phyloP scores from a whole-genome alignment of 2,888 invertebrate species.

The Rhamnusium bicolor region DNA sequence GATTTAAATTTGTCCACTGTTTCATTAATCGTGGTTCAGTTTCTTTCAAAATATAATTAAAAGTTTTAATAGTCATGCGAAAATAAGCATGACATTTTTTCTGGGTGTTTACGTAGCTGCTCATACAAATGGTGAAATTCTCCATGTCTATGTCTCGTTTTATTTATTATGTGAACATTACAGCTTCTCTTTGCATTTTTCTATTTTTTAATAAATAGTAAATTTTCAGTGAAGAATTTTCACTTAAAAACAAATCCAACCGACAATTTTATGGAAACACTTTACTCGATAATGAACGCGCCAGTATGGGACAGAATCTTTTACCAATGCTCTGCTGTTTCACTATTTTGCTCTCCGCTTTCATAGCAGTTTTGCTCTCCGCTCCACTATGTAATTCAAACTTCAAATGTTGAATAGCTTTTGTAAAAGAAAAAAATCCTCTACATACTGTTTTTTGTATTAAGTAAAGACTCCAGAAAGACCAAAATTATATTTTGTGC shows the following conservation, averaged over 20 bases:
- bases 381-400: too few relatives aligned
- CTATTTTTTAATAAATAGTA: not conserved
- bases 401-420: too few relatives aligned
- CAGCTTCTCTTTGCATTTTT: not conserved
- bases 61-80: not conserved
- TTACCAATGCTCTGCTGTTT: too few relatives aligned
- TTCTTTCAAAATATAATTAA: not conserved
- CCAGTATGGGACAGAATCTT: too few relatives aligned
- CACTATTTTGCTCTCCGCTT: too few relatives aligned
- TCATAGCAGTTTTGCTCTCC: too few relatives aligned
- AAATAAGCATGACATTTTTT: not conserved
- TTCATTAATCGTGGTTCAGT: not conserved
- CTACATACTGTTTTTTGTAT: too few relatives aligned
- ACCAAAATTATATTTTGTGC: too few relatives aligned
- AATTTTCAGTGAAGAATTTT: not conserved
- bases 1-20: not conserved
- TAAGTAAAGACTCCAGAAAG: too few relatives aligned
- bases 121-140: slow-evolving; percentile 3
- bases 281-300: too few relatives aligned
- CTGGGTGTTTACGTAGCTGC: not conserved
- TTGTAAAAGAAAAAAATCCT: too few relatives aligned
- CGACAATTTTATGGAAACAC: too few relatives aligned
- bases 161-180: not conserved
- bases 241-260: not conserved
- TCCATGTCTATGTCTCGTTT: not conserved